Base-by-base conservation (phyloP, 2,113 vertebrate genomes). In the Cepphus grylle region DNA sequence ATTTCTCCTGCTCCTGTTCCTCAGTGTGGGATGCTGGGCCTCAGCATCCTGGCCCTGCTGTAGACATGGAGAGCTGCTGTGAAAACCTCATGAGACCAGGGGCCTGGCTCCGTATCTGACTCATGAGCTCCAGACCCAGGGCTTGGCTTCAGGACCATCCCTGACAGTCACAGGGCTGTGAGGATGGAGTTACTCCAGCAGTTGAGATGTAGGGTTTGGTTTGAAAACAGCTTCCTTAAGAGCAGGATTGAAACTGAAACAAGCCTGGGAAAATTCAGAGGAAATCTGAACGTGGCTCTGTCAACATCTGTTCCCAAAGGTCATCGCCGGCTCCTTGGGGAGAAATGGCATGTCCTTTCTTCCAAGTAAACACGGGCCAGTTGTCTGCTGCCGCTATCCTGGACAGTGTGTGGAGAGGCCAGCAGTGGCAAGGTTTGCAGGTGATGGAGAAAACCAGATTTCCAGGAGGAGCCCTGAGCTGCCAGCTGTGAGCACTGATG, bases 201-300 rank as follows among this genome's bases (percentile, higher is more conserved):
- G 38, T 11, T 62, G 27, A 30, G 49, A 53, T 40, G 40, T 74
- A 34, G 58, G 23, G 21, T 77, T 93, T 85, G 27, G 30, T 94
- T 89, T 93, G 77, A 72, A 91, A 85, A 42, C 36, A 45, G 29
- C 49, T 89, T 90, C 84, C 66, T 85, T 91, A 70, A 94, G 74
- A 85, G 61, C 50, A 71, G 47, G 70, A 85, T 2, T 76, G 93
- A 93, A 96, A 88, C 87, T 88, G 94, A 93, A 91, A 89, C 47
- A 85, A 87, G 91, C 86, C 94, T 90, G 84, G 81, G 84, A 97
- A 96, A 95, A 94, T 83, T 81, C 78, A 74, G 78, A 97, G 97
- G 96, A 97, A 96, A 88, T 94, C 73, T 80, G 78, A 90, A 73
- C 0, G 0, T 83, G 58, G 32, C 32, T 91, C 66, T 90, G 70